Base-by-base conservation (phyloP, 2,888 invertebrate genomes). In the Luperina nickerlii region DNA sequence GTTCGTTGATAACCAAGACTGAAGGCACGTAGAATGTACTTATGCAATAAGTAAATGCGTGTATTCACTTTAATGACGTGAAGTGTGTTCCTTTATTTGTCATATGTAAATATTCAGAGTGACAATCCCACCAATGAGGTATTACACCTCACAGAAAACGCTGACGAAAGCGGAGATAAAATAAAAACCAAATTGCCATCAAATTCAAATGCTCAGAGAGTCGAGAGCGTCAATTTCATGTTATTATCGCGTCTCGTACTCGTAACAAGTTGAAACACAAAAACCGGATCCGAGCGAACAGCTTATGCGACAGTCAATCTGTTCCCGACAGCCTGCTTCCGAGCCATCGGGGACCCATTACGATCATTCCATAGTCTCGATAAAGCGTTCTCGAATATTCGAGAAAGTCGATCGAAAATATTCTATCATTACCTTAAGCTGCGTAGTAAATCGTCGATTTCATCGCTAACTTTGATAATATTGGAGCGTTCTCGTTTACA, bases 351-450 rank as follows among this genome's bases (percentile, higher is more conserved):
- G 90, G 90, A 90, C 85, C 84, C 86, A 89, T 92, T 91, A 91
- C 90, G 87, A 90, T 91, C 91, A 92, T 90, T 87, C 83, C 86
- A 90, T 86, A 89, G 83, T 87, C 89, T 86, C 90, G 89, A 92
- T 92, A 92, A 92, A 92, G 86, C 88, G 83, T 89, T 81, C 87
- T 85, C 82, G 89, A 85, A 89, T 89, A 90, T 90, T 91, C 88
- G 88, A 90, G 89, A 91, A 90, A 92, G 87, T 91, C 91, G 92
- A 92, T 92, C 91, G 92, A 90, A 92, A 93, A 93, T 93, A 94
- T 94, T 94, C 94, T 91, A 92, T 94, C 93, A 94, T 94, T 94
- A 94, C 94, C 92, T 93, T 92, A 93, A 93, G 91, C 89, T 88
- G 90, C 90, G 86, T 89, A 90, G 92, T 93, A 93, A 93, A 93